phyloP scores from a whole-genome alignment of 2,797 vertebrate species.

The Pseudochirops cupreus region DNA sequence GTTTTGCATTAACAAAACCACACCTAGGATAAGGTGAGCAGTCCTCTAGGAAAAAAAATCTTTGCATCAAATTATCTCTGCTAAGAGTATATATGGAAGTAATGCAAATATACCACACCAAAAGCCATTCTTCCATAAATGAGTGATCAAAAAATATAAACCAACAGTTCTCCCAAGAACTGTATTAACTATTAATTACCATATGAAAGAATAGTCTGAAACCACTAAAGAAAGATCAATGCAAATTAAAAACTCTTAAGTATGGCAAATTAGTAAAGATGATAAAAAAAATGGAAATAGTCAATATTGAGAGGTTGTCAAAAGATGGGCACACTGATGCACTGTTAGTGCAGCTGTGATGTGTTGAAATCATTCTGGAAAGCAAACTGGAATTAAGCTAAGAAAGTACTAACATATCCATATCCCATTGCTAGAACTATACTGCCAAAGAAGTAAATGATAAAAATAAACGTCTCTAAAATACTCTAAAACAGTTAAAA shows the following conservation, averaged over 20 bases:
- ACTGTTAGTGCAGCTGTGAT: neutral
- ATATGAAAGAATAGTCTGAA: neutral
- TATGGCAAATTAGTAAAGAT: neutral
- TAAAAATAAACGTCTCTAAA: neutral
- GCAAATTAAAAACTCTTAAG: neutral
- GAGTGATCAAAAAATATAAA: neutral
- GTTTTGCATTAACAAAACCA: neutral
- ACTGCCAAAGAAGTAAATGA: neutral
- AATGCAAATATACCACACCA: neutral
- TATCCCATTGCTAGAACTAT: neutral
- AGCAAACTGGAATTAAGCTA: neutral
- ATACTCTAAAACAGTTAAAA: neutral
- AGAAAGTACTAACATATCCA: neutral
- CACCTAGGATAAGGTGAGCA: neutral
- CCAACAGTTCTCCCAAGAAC: neutral
- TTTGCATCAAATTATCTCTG: neutral
- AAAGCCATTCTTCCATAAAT: neutral
- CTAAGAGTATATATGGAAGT: neutral
- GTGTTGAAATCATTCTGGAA: neutral
- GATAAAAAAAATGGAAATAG: neutral
- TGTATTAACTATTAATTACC: neutral
- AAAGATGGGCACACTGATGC: neutral
- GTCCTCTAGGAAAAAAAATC: neutral
- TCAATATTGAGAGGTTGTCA: neutral
- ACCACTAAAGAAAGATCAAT: neutral